These are phyloP conservation scores for Pseudolaguvia tuberculata DNA, from an alignment of 2,113 vertebrate species.

Conservation along the genomic window DNA sequence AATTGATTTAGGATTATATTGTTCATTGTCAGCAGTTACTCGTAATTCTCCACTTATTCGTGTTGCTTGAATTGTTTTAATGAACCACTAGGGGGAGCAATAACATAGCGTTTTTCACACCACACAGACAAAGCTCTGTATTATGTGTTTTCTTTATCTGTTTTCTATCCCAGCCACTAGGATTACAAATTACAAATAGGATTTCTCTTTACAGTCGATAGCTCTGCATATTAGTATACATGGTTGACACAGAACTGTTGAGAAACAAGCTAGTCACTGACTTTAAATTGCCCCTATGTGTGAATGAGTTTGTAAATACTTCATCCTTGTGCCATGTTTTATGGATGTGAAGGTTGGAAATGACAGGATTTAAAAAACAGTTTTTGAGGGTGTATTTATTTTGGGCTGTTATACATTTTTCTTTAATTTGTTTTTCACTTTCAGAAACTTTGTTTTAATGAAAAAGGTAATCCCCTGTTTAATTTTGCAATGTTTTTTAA, in stretches of 20 bases:
- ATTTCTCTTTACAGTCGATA: background rate
- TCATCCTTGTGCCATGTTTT: too few relatives aligned
- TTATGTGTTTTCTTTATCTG: background rate
- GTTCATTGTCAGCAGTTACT: too few relatives aligned
- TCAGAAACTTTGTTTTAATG: background rate
- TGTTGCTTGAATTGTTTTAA: constrained; percentile 52
- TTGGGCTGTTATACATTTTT: background rate
- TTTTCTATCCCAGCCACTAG: background rate
- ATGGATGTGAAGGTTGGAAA: too few relatives aligned
- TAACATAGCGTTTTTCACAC: constrained; percentile 45
- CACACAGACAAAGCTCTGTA: background rate
- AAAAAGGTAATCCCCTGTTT: background rate
- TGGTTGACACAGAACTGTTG: background rate
- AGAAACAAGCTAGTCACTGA: background rate
- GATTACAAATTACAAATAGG: background rate
- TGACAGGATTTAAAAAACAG: too few relatives aligned
- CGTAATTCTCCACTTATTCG: background rate
- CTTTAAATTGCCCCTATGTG: background rate
- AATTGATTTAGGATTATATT: too few relatives aligned
- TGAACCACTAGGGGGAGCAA: constrained; percentile 65
- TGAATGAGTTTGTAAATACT: too few relatives aligned
- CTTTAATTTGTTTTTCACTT: constrained; percentile 8
- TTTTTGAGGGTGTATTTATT: background rate
- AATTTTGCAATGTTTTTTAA: background rate
- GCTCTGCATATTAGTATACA: background rate